Base-by-base conservation (phyloP, 2,888 invertebrate genomes). In the Aphrophora alni region DNA sequence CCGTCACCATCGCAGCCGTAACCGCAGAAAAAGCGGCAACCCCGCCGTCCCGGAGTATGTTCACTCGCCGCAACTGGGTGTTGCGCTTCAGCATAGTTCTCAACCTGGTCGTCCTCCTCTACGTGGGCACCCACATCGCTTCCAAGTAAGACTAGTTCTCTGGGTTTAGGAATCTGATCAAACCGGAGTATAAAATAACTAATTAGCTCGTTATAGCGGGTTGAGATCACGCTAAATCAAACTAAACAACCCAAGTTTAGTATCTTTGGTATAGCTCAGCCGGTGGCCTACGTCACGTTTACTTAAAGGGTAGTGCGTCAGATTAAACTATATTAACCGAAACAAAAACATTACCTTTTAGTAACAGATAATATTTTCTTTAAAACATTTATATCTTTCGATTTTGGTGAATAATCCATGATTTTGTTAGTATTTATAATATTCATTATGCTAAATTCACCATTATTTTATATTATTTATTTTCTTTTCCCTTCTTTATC, bases 11-110 rank as follows among this genome's bases (percentile, higher is more conserved):
- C 59, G 59, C 59, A 59, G 21, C 21, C 59, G 59, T 59, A 59
- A 59, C 59, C 59, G 59, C 59, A 59, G 59, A 59, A 59, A 59
- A 59, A 59, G 59, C 59, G 59, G 59, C 59, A 59, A n/a, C 59
- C n/a, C 59, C 59, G 59, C 59, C 59, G 59, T 59, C 12, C 44
- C 44, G 44, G 44, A 59, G 81, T 38, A 85, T 85, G 85, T 80
- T 91, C 84, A 89, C 90, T 80, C 89, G 92, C 83, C 92, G 94
- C 85, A 94, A 94, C 89, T 92, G 93, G 90, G 90, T 93, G 88
- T 91, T 94, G 87, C 91, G 93, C 86, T 92, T 93, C 88, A 94
- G 94, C 89, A 93, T 94, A 86, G 91, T 94, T 82, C 91, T 94
- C 85, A 94, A 94, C 87, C 90, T 94, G 83, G 93, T 92, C 85